These are phyloP conservation scores for Pediacus dermestoides DNA, from an alignment of 2,888 invertebrate genomes.

Conservation along the genomic window DNA sequence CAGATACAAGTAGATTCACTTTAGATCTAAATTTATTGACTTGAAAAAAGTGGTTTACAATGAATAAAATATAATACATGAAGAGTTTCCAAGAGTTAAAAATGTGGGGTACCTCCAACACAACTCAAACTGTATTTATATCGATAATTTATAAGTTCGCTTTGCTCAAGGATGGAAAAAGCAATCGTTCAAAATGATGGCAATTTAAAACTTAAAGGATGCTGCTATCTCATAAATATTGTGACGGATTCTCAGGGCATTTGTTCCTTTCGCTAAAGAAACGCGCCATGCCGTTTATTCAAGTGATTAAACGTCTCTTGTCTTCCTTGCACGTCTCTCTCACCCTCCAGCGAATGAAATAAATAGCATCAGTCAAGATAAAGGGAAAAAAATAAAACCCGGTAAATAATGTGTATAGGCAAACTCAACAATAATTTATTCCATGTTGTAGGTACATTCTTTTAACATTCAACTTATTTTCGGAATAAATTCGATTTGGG, in stretches of 20 bases:
- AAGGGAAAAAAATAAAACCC: conserved; percentile 11
- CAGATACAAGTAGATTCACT: no score
- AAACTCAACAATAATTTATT: conserved; percentile 17
- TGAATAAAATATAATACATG: no score
- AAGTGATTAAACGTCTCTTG: conserved; percentile 5
- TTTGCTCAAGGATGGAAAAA: no score
- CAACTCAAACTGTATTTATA: no score
- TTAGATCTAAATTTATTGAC: no score
- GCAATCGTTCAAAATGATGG: conserved; percentile 5
- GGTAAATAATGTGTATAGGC: conserved; percentile 19
- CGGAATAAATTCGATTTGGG: conserved; percentile 22
- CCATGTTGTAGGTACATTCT: conserved; percentile 14
- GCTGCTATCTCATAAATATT: conserved; percentile 1
- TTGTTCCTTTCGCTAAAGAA: conserved; percentile 2
- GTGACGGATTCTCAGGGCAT: conserved; percentile 5
- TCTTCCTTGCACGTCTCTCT: no score
- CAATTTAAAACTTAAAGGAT: conserved; percentile 2
- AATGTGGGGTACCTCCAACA: no score
- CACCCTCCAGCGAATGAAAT: conserved; percentile 6
- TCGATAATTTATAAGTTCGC: no score
- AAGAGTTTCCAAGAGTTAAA: no score
- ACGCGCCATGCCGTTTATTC: conserved; percentile 6
- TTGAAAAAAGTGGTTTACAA: no score
- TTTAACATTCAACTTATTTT: conserved; percentile 21
- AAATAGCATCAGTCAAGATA: conserved; percentile 6